Percentiles rank a stretch among this genome's conserved stretches.
phyloP scores from a whole-genome alignment of 2,113 vertebrate genomes.

The Capreolus pygargus region DNA sequence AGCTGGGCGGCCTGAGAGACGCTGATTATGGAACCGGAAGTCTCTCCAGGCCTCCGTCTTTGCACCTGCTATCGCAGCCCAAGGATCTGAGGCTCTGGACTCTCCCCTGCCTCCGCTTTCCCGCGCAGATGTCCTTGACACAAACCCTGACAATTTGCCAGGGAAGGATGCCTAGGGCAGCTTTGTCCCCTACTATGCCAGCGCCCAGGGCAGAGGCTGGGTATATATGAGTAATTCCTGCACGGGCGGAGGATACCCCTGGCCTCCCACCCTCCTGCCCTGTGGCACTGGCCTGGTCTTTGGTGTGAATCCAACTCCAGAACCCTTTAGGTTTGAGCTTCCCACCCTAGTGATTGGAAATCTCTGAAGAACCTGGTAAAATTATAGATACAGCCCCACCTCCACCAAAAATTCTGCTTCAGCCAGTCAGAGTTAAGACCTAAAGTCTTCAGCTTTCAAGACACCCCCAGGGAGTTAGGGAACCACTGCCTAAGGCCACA shows the following conservation, averaged over 20 bases:
- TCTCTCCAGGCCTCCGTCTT: background rate
- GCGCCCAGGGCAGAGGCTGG: background rate
- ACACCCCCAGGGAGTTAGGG: background rate
- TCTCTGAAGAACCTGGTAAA: background rate
- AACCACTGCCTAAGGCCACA: background rate
- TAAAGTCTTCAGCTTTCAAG: background rate
- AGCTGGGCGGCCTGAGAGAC: background rate
- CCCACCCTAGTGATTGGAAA: background rate
- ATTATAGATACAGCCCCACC: background rate
- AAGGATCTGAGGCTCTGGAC: background rate
- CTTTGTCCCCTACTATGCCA: background rate
- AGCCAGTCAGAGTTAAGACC: background rate
- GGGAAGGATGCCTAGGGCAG: background rate
- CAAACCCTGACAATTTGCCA: background rate
- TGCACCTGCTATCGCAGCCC: constrained; percentile 77
- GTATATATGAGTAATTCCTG: background rate
- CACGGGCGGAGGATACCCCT: background rate
- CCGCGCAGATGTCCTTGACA: background rate
- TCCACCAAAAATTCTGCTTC: background rate
- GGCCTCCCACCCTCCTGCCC: background rate
- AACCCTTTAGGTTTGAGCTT: background rate
- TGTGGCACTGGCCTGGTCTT: background rate
- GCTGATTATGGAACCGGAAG: background rate
- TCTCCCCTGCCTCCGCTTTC: background rate
- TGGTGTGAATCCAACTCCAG: background rate